Percentiles rank a stretch among this genome's conserved stretches.
phyloP scores from a whole-genome alignment of 2,797 vertebrate species.

The Amazonetta brasiliensis region DNA sequence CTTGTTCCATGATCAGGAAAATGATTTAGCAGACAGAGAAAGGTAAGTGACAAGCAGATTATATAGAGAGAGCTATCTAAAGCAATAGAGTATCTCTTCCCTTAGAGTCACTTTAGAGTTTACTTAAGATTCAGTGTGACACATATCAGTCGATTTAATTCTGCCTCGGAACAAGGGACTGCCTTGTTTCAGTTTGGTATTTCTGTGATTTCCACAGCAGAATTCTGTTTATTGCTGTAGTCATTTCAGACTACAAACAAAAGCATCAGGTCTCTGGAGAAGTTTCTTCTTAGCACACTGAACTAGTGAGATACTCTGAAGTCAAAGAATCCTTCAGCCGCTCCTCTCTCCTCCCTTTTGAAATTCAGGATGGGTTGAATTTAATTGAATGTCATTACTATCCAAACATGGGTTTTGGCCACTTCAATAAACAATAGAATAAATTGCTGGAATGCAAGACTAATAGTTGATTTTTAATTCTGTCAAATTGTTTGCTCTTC shows the following conservation, averaged over 20 bases:
- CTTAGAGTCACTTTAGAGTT: neutral
- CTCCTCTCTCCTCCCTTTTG: neutral
- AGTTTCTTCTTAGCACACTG: neutral
- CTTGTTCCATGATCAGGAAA: neutral
- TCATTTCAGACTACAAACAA: neutral
- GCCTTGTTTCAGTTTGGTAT: neutral
- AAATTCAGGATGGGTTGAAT: neutral
- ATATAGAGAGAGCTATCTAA: neutral
- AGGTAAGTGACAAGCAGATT: neutral
- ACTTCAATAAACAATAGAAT: neutral
- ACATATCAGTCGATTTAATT: neutral
- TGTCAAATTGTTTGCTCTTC: neutral
- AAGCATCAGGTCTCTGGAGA: neutral
- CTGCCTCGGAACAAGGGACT: neutral
- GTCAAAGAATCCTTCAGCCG: neutral
- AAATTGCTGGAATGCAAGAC: no score
- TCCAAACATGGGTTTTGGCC: neutral
- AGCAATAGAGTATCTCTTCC: neutral
- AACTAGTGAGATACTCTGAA: neutral
- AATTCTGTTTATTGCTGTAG: neutral
- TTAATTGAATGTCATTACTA: neutral
- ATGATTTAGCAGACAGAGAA: neutral
- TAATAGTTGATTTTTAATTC: neutral
- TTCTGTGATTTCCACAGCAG: neutral
- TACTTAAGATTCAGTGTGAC: neutral